Conservation (phyloP, 2,888 invertebrate genomes). For the Chrysolina haemoptera region DNA sequence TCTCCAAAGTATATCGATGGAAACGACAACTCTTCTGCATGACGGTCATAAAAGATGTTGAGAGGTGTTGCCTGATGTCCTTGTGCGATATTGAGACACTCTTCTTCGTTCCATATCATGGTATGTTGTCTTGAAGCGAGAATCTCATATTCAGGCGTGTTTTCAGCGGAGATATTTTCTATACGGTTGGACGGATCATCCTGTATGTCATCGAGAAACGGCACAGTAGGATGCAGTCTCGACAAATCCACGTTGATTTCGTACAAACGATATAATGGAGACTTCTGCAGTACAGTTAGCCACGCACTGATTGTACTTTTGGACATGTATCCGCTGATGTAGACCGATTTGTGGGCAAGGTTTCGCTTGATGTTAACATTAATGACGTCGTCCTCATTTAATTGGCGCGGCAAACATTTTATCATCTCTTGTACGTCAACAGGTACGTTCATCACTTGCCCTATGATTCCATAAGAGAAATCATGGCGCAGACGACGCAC, state of each 20-base stretch:
- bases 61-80: too few relatives aligned
- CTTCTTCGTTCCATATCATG: too few relatives aligned
- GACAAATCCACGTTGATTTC: constrained; percentile 9
- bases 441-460: constrained; percentile 23
- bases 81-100: too few relatives aligned
- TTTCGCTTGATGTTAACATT: constrained; percentile 13
- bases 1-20: too few relatives aligned
- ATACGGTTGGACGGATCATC: too few relatives aligned
- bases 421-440: constrained; percentile 16
- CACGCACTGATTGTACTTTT: background rate
- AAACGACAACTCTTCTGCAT: too few relatives aligned
- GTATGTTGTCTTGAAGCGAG: too few relatives aligned
- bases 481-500: constrained; percentile 21
- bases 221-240: too few relatives aligned
- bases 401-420: constrained; percentile 7
- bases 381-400: constrained; percentile 14
- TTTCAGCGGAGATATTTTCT: too few relatives aligned
- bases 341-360: background rate
- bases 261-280: constrained; percentile 7
- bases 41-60: too few relatives aligned
- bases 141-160: too few relatives aligned
- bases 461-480: constrained; percentile 12
- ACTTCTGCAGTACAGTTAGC: background rate
- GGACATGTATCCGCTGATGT: background rate
- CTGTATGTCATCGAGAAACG: too few relatives aligned